Conservation (phyloP, 2,888 invertebrate species). For the Ennomos quercinarius region DNA sequence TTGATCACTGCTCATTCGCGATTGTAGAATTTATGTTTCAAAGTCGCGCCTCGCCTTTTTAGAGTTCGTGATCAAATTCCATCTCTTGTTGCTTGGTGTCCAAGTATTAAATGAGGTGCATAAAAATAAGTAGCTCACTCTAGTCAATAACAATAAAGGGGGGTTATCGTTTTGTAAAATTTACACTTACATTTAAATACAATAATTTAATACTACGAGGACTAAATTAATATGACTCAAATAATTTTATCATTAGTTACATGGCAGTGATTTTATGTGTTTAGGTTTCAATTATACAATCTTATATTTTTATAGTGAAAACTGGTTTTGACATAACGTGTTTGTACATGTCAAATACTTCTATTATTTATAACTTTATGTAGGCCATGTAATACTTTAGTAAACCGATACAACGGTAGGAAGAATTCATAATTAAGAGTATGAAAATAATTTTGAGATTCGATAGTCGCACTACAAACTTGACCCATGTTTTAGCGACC, state of each 20-base stretch:
- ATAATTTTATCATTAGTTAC: slow-evolving; percentile 45
- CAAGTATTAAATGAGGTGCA: slow-evolving; percentile 55
- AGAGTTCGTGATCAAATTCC: not conserved
- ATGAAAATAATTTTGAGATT: slow-evolving; percentile 15
- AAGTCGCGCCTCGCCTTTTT: too few species aligned
- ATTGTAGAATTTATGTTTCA: too few species aligned
- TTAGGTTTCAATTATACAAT: slow-evolving; percentile 25
- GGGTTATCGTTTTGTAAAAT: slow-evolving; percentile 62
- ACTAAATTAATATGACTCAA: slow-evolving; percentile 44
- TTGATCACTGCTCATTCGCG: not conserved
- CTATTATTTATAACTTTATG: not conserved
- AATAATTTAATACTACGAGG: slow-evolving; percentile 51
- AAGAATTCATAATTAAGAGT: slow-evolving; percentile 1
- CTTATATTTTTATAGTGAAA: slow-evolving; percentile 4
- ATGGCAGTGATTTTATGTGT: slow-evolving; percentile 45
- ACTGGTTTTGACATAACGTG: not conserved
- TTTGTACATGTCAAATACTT: slow-evolving; percentile 1
- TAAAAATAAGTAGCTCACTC: slow-evolving; percentile 59
- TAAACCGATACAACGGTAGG: not conserved
- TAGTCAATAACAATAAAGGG: slow-evolving; percentile 47
- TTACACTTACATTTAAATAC: slow-evolving; percentile 67
- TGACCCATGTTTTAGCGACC: not conserved
- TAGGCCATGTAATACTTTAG: slow-evolving; percentile 12
- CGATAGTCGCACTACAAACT: not conserved
- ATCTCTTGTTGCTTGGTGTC: slow-evolving; percentile 41